These are phyloP conservation scores for Typhlichthys subterraneus DNA, from an alignment of 2,797 vertebrate genomes.

Conservation along the genomic window DNA sequence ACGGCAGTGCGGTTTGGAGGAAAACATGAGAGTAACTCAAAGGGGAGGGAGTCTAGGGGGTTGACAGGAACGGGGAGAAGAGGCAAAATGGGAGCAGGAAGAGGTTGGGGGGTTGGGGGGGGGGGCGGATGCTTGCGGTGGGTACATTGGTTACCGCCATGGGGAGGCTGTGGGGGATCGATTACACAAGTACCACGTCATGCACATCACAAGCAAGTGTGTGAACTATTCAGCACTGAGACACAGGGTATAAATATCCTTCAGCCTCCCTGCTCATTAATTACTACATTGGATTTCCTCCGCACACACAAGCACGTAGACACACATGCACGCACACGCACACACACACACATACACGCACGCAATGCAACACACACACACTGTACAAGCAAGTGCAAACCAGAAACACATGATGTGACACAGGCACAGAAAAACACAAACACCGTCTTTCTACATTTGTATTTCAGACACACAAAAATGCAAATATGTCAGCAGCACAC, in stretches of 20 bases:
- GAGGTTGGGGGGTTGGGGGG: background rate
- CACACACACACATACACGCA: slow-evolving; percentile 17
- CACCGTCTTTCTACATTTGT: background rate
- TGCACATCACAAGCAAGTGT: slow-evolving; percentile 16
- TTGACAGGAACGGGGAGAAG: background rate
- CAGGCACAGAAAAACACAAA: slow-evolving; percentile 4
- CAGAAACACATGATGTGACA: too few species aligned
- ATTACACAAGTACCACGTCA: slow-evolving; percentile 26
- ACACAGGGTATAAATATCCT: slow-evolving; percentile 42
- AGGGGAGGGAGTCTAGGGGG: background rate
- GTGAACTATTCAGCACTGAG: slow-evolving; percentile 17
- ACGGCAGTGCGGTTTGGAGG: background rate
- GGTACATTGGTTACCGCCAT: slow-evolving; percentile 1
- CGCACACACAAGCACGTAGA: background rate
- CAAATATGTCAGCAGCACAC: background rate
- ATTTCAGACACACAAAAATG: too few species aligned
- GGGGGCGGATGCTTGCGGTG: background rate
- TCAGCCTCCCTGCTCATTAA: slow-evolving; percentile 34
- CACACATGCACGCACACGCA: slow-evolving; percentile 8
- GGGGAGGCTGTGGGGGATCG: slow-evolving; percentile 26
- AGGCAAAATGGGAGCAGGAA: slow-evolving; percentile 1
- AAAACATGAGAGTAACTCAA: background rate
- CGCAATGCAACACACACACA: slow-evolving; percentile 16
- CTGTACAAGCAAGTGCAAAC: background rate
- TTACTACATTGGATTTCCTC: slow-evolving; percentile 36